Evolutionary conservation across 2,113 vertebrate species (phyloP).

Genomic region (Epinephelus moara): DNA sequence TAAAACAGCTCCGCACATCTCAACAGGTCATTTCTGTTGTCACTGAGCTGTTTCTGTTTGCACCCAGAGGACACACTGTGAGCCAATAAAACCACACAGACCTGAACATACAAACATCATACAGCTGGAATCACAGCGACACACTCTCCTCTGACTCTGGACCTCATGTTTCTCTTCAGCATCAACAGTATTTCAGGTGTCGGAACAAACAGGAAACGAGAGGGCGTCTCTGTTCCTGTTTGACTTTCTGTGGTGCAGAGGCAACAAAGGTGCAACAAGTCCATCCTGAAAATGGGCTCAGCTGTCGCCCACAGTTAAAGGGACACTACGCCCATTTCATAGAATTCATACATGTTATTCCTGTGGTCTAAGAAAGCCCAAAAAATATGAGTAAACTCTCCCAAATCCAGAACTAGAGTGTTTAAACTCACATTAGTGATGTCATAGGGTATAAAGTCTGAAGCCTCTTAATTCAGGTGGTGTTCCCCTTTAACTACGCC

Average conservation of each 20-base stretch:
- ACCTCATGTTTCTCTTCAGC: not conserved
- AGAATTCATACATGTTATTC: no score
- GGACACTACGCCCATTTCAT: no score
- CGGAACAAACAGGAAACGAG: not conserved
- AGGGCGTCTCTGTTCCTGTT: not conserved
- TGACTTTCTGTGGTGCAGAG: not conserved
- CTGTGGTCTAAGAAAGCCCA: no score
- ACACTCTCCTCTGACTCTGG: not conserved
- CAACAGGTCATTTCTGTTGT: not conserved
- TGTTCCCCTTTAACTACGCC: no score
- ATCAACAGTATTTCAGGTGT: not conserved
- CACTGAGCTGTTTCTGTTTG: no score
- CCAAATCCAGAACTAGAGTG: no score
- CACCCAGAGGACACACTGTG: no score
- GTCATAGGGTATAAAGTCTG: no score
- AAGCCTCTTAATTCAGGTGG: no score
- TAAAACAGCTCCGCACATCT: not conserved
- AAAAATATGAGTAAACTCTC: no score
- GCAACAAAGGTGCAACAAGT: not conserved
- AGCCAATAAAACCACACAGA: not conserved
- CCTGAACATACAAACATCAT: not conserved
- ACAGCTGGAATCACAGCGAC: not conserved
- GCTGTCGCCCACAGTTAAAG: not conserved
- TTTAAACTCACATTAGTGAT: no score
- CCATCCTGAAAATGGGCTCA: no score